Evolutionary conservation across 2,888 invertebrate genomes (phyloP).

Genomic region (Slavum lentiscoides): DNA sequence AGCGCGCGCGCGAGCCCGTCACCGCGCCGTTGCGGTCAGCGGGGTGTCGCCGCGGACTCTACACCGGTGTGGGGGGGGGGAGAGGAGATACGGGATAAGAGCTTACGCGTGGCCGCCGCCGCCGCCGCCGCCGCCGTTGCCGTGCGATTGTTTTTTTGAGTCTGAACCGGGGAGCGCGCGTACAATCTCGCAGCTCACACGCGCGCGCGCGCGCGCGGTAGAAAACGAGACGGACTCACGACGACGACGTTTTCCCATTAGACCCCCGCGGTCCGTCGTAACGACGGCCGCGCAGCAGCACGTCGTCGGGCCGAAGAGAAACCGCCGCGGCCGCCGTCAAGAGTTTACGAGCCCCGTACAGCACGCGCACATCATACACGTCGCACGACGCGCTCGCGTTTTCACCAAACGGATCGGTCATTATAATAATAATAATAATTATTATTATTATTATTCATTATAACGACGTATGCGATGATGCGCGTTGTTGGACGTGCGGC

Average conservation of each 20-base stretch:
- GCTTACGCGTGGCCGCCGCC: slow-evolving; percentile 30
- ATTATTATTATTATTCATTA: background rate
- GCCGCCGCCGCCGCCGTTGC: slow-evolving; percentile 2
- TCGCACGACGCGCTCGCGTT: background rate
- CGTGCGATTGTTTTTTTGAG: slow-evolving; percentile 49
- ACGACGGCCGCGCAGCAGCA: slow-evolving; percentile 43
- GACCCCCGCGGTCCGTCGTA: slow-evolving; percentile 50
- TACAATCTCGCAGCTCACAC: background rate
- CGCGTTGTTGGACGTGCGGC: background rate
- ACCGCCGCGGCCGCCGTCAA: slow-evolving; percentile 17
- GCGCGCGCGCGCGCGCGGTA: background rate
- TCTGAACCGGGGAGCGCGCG: background rate
- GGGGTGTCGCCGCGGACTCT: slow-evolving; percentile 28
- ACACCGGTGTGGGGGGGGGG: background rate
- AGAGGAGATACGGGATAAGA: background rate
- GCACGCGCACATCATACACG: background rate
- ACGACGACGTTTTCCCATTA: slow-evolving; percentile 52
- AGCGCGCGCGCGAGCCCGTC: background rate
- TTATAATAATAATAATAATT: background rate
- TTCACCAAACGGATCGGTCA: slow-evolving; percentile 31
- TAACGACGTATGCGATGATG: background rate
- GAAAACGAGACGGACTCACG: slow-evolving; percentile 25
- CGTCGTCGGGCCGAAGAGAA: slow-evolving; percentile 28
- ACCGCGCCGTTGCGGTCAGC: slow-evolving; percentile 29
- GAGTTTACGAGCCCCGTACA: slow-evolving; percentile 28